Evolutionary conservation across 2,797 vertebrate genomes (phyloP).

Genomic region (Bradypodion ventrale): DNA sequence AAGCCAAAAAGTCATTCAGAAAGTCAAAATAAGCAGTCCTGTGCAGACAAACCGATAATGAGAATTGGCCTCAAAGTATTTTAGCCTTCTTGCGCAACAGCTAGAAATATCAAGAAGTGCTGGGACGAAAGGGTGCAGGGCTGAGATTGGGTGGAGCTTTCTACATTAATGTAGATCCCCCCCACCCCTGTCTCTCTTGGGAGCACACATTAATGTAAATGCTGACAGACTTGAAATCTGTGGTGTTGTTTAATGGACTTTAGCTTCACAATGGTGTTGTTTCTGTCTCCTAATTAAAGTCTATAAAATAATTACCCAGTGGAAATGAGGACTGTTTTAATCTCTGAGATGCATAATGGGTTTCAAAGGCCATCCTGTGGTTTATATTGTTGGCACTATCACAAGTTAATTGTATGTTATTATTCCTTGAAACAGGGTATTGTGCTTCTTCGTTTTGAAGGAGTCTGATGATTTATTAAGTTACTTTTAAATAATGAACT

Average conservation of each 20-base stretch:
- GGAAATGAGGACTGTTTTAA: slow-evolving; percentile 9
- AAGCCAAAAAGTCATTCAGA: not conserved
- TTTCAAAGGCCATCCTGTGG: slow-evolving; percentile 14
- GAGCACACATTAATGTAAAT: slow-evolving; percentile 14
- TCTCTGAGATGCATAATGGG: slow-evolving; percentile 26
- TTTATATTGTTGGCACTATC: slow-evolving; percentile 21
- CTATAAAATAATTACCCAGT: slow-evolving; percentile 34
- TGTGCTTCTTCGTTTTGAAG: slow-evolving; percentile 20
- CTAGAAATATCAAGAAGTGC: not conserved
- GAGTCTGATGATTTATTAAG: slow-evolving; percentile 31
- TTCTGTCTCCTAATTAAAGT: slow-evolving; percentile 20
- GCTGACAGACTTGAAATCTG: slow-evolving; percentile 6
- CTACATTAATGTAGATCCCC: not conserved
- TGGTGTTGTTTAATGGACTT: slow-evolving; percentile 26
- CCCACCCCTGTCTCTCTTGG: slow-evolving; percentile 19
- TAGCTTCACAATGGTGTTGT: slow-evolving; percentile 10
- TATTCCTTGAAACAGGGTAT: not conserved
- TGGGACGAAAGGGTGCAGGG: not conserved
- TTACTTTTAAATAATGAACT: slow-evolving; percentile 36
- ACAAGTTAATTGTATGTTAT: slow-evolving; percentile 27
- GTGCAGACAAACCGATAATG: too few species aligned
- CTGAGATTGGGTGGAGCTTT: not conserved
- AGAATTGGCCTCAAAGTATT: not conserved
- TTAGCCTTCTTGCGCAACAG: not conserved
- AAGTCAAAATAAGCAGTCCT: not conserved